Conservation (phyloP, 35 echinoderm and acorn worm genomes). For the Chiridota heheva region DNA sequence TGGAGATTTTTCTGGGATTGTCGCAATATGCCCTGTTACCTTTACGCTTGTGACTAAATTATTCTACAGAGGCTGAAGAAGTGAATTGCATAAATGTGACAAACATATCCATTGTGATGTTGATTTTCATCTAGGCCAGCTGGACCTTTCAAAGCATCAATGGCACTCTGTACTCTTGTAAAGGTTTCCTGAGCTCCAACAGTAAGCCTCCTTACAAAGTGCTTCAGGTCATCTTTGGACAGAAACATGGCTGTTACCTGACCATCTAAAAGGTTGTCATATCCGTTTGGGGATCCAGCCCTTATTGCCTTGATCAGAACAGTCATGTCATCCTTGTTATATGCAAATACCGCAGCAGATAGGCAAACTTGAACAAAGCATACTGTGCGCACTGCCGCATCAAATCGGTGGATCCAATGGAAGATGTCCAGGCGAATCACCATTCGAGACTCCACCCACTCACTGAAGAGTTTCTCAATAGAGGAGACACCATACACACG, state of each 20-base stretch:
- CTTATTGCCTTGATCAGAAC: slow-evolving; percentile 36
- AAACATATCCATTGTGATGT: too few relatives aligned
- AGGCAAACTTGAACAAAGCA: slow-evolving; percentile 56
- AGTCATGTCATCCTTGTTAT: too few relatives aligned
- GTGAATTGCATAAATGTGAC: too few relatives aligned
- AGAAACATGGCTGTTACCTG: neutral
- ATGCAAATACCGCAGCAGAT: slow-evolving; percentile 25
- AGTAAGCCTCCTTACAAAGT: slow-evolving; percentile 1
- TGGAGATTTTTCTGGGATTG: too few relatives aligned
- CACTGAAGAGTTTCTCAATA: slow-evolving; percentile 35
- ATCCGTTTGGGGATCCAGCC: slow-evolving; percentile 21
- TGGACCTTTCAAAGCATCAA: neutral
- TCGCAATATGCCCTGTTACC: too few relatives aligned
- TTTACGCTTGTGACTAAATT: too few relatives aligned
- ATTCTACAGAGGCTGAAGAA: too few relatives aligned
- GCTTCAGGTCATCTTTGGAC: slow-evolving; percentile 5
- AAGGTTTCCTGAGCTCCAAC: slow-evolving; percentile 1
- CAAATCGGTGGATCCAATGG: slow-evolving; percentile 50
- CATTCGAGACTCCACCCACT: slow-evolving; percentile 37
- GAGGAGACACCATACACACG: slow-evolving; percentile 14
- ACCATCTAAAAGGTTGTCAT: slow-evolving; percentile 17
- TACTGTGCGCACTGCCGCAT: slow-evolving; percentile 49
- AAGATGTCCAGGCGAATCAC: slow-evolving; percentile 39
- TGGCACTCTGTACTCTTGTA: neutral
- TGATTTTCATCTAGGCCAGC: slow-evolving; percentile 8